Evolutionary conservation across 2,797 vertebrate species (phyloP).

Genomic region (Cyclopterus lumpus): DNA sequence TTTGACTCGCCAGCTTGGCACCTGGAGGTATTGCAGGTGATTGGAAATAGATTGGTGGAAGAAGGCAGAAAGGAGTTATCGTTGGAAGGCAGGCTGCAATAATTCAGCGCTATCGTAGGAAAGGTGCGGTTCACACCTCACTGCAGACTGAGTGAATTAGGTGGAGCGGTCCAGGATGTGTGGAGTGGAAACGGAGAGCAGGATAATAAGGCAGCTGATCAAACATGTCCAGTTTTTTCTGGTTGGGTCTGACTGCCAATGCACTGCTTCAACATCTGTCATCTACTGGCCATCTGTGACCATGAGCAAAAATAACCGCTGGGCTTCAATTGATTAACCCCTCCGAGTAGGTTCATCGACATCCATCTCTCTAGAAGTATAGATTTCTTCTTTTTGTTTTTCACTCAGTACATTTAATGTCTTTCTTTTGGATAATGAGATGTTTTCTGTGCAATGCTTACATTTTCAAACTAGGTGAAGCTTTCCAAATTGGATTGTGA

Average conservation of each 20-base stretch:
- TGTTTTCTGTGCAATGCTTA: not conserved
- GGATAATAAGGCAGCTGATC: conserved; percentile 65
- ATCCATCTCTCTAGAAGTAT: not conserved
- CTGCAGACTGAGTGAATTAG: conserved; percentile 47
- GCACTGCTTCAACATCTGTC: conserved; percentile 26
- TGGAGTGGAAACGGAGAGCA: conserved; percentile 37
- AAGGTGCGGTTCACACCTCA: conserved; percentile 47
- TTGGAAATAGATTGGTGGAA: conserved; percentile 18
- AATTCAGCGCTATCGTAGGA: conserved; percentile 35
- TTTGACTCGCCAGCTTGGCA: conserved; percentile 26
- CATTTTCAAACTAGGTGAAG: not conserved
- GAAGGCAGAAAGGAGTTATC: conserved; percentile 44
- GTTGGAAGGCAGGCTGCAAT: conserved; percentile 58
- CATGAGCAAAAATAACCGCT: not conserved
- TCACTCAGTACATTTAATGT: not conserved
- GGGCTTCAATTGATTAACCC: not conserved
- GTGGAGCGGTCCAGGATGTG: conserved; percentile 37
- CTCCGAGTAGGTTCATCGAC: not conserved
- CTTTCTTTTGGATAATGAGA: not conserved
- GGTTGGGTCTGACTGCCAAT: conserved; percentile 13
- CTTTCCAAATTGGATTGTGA: not conserved
- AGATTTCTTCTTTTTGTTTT: not conserved
- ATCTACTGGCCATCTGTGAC: not conserved
- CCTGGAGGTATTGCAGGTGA: conserved; percentile 33
- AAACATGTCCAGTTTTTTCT: conserved; percentile 51